Percentiles rank a stretch among this genome's conserved stretches.
Conservation (phyloP, 2,888 invertebrate species). For the Xanthia togata region DNA sequence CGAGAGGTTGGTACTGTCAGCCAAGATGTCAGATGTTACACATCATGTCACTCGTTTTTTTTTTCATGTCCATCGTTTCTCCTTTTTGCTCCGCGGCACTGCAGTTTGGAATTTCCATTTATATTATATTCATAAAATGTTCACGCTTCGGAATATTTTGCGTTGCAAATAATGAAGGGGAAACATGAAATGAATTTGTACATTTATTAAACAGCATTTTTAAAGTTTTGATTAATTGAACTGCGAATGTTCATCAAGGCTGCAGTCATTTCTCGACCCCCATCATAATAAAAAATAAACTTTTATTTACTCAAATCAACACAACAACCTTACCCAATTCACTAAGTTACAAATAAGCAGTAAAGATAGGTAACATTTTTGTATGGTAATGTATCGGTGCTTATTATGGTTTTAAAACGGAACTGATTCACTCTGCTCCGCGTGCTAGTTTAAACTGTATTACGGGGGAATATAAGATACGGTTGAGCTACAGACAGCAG, state of each 20-base stretch:
- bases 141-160: slow-evolving; percentile 20
- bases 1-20: no score
- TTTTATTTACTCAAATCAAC: no score
- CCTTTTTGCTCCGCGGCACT: background rate
- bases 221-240: slow-evolving; percentile 31
- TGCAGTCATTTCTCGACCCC: slow-evolving; percentile 1
- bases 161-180: slow-evolving; percentile 35
- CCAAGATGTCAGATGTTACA: no score
- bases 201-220: slow-evolving; percentile 27
- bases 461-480: no score
- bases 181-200: slow-evolving; percentile 36
- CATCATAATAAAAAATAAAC: no score
- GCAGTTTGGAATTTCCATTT: slow-evolving; percentile 40
- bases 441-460: no score
- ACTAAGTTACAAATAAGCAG: no score
- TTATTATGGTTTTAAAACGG: no score
- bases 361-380: no score
- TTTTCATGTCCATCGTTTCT: background rate
- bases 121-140: slow-evolving; percentile 44
- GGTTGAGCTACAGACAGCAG: background rate
- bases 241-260: slow-evolving; percentile 19
- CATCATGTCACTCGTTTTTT: background rate
- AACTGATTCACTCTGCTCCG: no score
- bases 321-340: no score
- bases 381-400: no score